Percentiles rank a stretch among this genome's conserved stretches.
phyloP scores from a whole-genome alignment of 2,797 vertebrate species.

The Lophotriccus pileatus region DNA sequence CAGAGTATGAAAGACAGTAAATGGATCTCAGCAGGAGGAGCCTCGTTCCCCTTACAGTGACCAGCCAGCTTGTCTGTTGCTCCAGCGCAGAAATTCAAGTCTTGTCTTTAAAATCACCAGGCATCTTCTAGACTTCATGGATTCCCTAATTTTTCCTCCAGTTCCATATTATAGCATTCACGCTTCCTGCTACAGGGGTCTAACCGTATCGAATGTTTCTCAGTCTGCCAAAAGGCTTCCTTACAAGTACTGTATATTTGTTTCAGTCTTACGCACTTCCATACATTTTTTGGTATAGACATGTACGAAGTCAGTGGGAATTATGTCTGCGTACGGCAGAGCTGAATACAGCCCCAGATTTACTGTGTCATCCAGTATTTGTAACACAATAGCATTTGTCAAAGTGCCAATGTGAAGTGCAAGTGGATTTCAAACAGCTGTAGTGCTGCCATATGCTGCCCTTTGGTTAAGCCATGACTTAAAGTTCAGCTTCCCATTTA shows the following conservation, averaged over 20 bases:
- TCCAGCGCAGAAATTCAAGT: constrained; percentile 12
- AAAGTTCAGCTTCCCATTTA: constrained; percentile 54
- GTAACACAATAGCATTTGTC: constrained; percentile 28
- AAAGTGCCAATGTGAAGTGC: constrained; percentile 33
- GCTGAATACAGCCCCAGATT: constrained; percentile 4
- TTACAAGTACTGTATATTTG: neutral
- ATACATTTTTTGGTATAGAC: neutral
- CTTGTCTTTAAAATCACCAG: neutral
- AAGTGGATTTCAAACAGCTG: constrained; percentile 55
- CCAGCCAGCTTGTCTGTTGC: neutral
- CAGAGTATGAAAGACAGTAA: constrained; percentile 8
- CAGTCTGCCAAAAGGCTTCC: neutral
- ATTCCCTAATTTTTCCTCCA: neutral
- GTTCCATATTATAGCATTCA: neutral
- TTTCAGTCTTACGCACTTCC: neutral
- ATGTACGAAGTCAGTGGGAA: neutral
- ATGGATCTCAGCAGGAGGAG: neutral
- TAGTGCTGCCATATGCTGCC: constrained; percentile 44
- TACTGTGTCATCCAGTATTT: constrained; percentile 27
- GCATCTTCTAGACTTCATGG: neutral
- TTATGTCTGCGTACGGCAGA: neutral
- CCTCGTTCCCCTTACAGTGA: neutral
- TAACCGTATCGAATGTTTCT: neutral
- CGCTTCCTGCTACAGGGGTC: neutral
- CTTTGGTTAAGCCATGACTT: constrained; percentile 49